These are phyloP conservation scores for Strigops habroptila DNA, from an alignment of 2,113 vertebrate species.

Conservation along the genomic window DNA sequence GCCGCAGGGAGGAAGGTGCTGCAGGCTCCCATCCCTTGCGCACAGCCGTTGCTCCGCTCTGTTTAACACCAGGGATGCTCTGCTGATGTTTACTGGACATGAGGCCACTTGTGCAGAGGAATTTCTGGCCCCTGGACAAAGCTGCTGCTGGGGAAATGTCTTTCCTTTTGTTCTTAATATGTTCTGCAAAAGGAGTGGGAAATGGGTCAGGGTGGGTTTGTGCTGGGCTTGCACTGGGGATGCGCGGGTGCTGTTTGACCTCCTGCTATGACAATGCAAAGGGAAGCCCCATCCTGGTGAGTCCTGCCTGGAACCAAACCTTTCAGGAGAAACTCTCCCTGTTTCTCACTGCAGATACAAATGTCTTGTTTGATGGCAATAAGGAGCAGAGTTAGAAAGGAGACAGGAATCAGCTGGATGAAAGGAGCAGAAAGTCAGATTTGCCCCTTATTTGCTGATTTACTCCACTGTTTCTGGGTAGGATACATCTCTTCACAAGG, in stretches of 20 bases:
- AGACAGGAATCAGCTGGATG: fast-evolving
- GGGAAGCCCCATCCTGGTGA: neutral
- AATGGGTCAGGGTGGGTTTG: neutral
- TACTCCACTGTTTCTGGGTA: fast-evolving
- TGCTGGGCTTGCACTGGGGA: fast-evolving
- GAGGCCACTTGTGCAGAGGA: neutral
- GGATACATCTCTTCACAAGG: fast-evolving
- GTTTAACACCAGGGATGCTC: neutral
- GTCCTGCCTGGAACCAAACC: neutral
- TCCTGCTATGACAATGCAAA: neutral
- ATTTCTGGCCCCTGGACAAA: neutral
- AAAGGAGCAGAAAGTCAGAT: neutral
- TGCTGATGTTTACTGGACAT: neutral
- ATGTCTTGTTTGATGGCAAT: fast-evolving
- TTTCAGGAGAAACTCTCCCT: neutral
- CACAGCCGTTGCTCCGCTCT: neutral
- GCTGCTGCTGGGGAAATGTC: neutral
- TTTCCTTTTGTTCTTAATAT: neutral
- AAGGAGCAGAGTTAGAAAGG: too few species aligned
- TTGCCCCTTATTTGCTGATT: neutral
- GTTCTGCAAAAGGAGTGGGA: neutral
- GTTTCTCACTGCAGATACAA: neutral
- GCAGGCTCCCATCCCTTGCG: neutral
- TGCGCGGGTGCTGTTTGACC: fast-evolving
- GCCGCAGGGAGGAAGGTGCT: neutral